These are phyloP conservation scores for Pocota personata DNA, from an alignment of 2,888 invertebrate species.

Conservation along the genomic window DNA sequence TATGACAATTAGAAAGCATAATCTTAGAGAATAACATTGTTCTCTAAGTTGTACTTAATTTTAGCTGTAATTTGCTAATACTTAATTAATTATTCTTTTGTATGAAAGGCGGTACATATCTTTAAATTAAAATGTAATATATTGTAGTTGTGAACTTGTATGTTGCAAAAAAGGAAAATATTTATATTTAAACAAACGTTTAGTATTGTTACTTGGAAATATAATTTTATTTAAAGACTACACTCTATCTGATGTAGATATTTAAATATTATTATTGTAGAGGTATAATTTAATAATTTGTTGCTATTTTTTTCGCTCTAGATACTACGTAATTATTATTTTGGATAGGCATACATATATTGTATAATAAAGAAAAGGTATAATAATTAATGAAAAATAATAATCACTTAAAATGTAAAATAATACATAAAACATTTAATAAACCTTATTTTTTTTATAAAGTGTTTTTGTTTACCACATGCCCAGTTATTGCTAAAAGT, in stretches of 20 bases:
- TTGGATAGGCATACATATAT: constrained; percentile 12
- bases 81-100: constrained; percentile 31
- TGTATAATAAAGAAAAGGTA: background rate
- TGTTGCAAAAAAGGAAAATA: background rate
- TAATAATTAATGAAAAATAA: background rate
- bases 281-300: constrained; percentile 17
- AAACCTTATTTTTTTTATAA: constrained; percentile 21
- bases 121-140: constrained; percentile 17
- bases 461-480: background rate
- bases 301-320: constrained; percentile 47
- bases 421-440: constrained; percentile 23
- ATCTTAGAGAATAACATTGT: background rate
- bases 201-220: constrained; percentile 47
- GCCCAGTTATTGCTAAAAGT: no score
- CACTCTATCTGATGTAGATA: constrained; percentile 10
- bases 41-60: constrained; percentile 54
- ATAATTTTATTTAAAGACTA: constrained; percentile 16
- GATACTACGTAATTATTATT: constrained; percentile 33
- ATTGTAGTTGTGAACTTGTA: constrained; percentile 19
- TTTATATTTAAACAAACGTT: constrained; percentile 19
- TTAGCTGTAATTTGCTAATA: constrained; percentile 15
- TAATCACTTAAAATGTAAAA: constrained; percentile 13
- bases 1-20: constrained; percentile 6
- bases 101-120: constrained; percentile 52
- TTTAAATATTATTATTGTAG: constrained; percentile 6